Conservation (phyloP, 1,140 invertebrate genomes). For the Drosophila bocqueti region DNA sequence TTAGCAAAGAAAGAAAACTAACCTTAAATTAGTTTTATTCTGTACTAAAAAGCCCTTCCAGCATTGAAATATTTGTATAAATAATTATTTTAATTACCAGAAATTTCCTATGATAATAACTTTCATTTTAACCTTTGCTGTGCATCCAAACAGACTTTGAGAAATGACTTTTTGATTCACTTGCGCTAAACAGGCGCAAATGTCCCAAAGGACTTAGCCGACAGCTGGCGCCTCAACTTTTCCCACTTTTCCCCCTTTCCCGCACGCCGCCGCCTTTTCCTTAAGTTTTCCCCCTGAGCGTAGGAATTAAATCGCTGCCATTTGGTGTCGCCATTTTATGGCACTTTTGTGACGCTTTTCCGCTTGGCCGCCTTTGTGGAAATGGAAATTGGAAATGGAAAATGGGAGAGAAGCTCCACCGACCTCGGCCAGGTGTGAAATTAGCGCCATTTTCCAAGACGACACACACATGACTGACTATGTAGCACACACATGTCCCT, state of each 20-base stretch:
- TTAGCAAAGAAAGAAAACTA: background rate
- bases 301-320: slow-evolving; percentile 68
- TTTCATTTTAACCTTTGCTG: background rate
- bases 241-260: slow-evolving; percentile 12
- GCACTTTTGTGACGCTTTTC: slow-evolving; percentile 64
- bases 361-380: slow-evolving; percentile 36
- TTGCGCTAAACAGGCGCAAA: slow-evolving; percentile 60
- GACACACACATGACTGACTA: slow-evolving; percentile 21
- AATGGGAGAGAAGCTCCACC: slow-evolving; percentile 1
- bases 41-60: background rate
- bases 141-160: slow-evolving; percentile 35
- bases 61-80: background rate
- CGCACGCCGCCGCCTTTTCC: background rate
- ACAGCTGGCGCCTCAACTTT: slow-evolving; percentile 43
- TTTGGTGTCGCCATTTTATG: slow-evolving; percentile 71
- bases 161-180: slow-evolving; percentile 82
- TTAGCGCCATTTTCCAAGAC: slow-evolving; percentile 63
- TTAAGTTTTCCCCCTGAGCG: slow-evolving; percentile 1
- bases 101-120: background rate
- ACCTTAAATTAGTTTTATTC: background rate
- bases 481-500: background rate
- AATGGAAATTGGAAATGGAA: background rate
- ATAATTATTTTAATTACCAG: background rate
- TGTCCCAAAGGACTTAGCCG: slow-evolving; percentile 60
- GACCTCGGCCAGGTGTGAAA: slow-evolving; percentile 67